These are phyloP conservation scores for Pseudolaguvia tuberculata DNA, from an alignment of 2,113 vertebrate genomes.

Conservation along the genomic window DNA sequence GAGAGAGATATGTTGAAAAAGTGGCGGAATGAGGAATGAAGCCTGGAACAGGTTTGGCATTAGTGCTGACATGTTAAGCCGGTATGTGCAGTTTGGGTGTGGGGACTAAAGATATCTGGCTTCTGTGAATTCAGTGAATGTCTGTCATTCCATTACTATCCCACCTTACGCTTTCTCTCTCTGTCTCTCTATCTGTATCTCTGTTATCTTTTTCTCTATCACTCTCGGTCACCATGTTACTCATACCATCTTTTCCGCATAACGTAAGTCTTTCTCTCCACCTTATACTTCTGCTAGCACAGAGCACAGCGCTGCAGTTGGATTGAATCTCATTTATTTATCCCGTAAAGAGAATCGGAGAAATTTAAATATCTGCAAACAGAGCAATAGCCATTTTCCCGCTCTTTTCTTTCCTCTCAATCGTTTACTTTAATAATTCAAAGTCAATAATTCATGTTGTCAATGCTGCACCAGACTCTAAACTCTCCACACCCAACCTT, in stretches of 20 bases:
- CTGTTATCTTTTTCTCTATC: constrained; percentile 26
- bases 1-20: not conserved
- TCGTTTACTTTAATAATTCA: not conserved
- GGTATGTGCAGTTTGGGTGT: constrained; percentile 30
- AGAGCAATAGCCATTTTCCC: not conserved
- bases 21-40: not conserved
- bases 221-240: not conserved
- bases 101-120: constrained; percentile 15
- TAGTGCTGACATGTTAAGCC: not conserved
- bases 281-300: not conserved
- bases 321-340: not conserved
- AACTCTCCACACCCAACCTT: not conserved
- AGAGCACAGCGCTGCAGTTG: not conserved
- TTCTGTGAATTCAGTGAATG: constrained; percentile 29
- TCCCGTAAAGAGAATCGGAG: not conserved
- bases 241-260: constrained; percentile 25
- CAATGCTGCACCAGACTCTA: not conserved
- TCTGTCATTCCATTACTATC: constrained; percentile 33
- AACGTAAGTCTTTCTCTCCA: constrained; percentile 22
- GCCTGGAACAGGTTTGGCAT: constrained; percentile 21
- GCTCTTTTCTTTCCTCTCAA: not conserved
- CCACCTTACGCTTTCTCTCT: constrained; percentile 43
- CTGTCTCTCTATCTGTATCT: not conserved
- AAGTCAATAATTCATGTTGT: not conserved
- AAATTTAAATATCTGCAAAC: not conserved